A percentile compares a stretch with the other conserved stretches of the same genome.
These are phyloP conservation scores for Eptesicus fuscus DNA, from an alignment of 2,113 vertebrate species.

Conservation along the genomic window DNA sequence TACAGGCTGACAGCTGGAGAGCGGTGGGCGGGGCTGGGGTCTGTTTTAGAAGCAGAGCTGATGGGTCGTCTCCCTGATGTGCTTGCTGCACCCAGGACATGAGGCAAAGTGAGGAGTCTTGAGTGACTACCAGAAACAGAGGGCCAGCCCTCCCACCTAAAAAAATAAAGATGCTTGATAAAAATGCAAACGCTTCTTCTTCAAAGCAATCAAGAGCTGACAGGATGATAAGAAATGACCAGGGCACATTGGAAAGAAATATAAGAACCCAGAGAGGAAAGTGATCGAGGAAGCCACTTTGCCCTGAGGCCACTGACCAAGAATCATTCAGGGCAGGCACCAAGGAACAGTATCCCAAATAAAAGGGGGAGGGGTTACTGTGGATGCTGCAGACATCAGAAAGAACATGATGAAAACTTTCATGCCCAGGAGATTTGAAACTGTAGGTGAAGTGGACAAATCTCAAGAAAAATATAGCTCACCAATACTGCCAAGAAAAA, in stretches of 20 bases:
- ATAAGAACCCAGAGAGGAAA: background rate
- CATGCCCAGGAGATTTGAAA: background rate
- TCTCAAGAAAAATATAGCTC: conserved; percentile 7
- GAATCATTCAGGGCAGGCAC: background rate
- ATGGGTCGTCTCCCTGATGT: rapidly evolving
- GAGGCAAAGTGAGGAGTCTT: background rate
- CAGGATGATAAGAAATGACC: background rate
- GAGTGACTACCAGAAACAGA: background rate
- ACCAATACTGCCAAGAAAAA: background rate
- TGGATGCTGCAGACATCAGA: background rate
- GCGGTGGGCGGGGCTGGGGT: background rate
- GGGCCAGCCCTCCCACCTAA: background rate
- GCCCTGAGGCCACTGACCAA: background rate
- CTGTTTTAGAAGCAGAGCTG: background rate
- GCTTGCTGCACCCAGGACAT: background rate
- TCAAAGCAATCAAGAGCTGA: background rate
- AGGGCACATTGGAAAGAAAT: background rate
- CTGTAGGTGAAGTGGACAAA: background rate
- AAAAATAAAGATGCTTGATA: background rate
- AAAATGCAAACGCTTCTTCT: background rate
- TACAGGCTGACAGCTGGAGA: background rate
- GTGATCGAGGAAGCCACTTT: background rate
- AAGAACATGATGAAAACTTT: background rate
- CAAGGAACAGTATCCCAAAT: background rate
- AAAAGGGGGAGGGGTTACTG: background rate